phyloP scores from a whole-genome alignment of 2,113 vertebrate species.

The Gulo gulo region DNA sequence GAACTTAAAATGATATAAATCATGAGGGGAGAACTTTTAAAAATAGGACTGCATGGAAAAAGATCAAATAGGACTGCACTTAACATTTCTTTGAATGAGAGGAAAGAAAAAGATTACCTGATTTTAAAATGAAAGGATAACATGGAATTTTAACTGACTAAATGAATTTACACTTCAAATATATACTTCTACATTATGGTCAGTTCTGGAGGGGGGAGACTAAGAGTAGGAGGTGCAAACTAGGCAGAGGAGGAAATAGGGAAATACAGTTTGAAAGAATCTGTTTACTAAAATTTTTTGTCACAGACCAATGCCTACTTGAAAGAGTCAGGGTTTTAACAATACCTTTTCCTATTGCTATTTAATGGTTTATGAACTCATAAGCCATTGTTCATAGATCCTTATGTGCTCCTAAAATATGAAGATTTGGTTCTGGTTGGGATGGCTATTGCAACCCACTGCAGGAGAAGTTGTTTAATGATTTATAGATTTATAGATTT shows the following conservation, averaged over 20 bases:
- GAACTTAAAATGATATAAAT: background rate
- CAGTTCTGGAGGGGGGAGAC: background rate
- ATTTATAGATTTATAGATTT: background rate
- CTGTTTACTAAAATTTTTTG: slow-evolving; percentile 1
- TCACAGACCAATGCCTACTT: slow-evolving; percentile 10
- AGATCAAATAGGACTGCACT: background rate
- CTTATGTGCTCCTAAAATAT: slow-evolving; percentile 38
- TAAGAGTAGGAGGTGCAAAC: background rate
- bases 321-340: slow-evolving; percentile 14
- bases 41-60: background rate
- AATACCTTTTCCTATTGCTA: background rate
- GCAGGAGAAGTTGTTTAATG: background rate
- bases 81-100: background rate
- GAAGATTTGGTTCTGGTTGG: background rate
- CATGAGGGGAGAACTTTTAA: background rate
- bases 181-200: background rate
- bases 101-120: background rate
- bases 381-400: background rate
- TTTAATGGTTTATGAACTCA: slow-evolving; percentile 13
- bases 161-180: slow-evolving; percentile 24
- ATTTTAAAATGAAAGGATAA: slow-evolving; percentile 17
- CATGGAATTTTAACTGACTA: background rate
- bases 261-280: background rate
- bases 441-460: background rate
- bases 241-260: background rate